Base-by-base conservation (phyloP, 2,888 invertebrate genomes). In the Drosophila anomalata region DNA sequence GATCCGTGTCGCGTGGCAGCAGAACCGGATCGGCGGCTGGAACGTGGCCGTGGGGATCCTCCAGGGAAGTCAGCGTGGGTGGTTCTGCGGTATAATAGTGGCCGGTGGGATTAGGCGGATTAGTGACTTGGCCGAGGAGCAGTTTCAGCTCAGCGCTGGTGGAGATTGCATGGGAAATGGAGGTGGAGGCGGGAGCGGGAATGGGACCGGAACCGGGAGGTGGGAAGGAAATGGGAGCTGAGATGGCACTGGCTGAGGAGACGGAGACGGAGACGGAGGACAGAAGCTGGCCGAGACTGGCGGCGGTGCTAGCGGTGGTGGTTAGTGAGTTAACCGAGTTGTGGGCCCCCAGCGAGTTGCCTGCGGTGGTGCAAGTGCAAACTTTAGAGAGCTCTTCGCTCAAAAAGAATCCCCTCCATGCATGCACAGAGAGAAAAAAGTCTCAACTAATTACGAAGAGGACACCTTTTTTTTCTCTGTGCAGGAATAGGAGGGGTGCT, bases 1-100 rank as follows among this genome's bases (percentile, higher is more conserved):
- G 92, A 88, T 92, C 92, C 2, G 92, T 92, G 58, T 92, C 92
- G 26, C 91, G 88, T 6, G 91, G 90, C 76, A 91, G 76, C 82
- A 91, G 89, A 6, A 93, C 93, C 20, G 90, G 92, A 71, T 93
- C 78, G 14, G 55, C 63, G 31, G 75, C 59, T 31, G 47, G 33
- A 7, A 39, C 31, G 14, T 68, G 93, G 31, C 81, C 81, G 56
- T 77, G 68, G 14, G 56, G 9, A 24, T 58, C 54, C 26, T 57
- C 57, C 42, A 71, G 42, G 4, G 69, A 31, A 36, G 62, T 59
- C 44, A 52, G 63, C 29, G 42, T 52, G 36, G 72, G 54, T 24
- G 80, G 61, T 76, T 89, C 89, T 89, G 88, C 75, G 78, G 79
- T 87, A 83, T 88, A 89, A 89, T 89, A 80, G 81, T 89, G 87